phyloP scores from a whole-genome alignment of 2,888 invertebrate genomes.

The Hydroisotoma schaefferi region DNA sequence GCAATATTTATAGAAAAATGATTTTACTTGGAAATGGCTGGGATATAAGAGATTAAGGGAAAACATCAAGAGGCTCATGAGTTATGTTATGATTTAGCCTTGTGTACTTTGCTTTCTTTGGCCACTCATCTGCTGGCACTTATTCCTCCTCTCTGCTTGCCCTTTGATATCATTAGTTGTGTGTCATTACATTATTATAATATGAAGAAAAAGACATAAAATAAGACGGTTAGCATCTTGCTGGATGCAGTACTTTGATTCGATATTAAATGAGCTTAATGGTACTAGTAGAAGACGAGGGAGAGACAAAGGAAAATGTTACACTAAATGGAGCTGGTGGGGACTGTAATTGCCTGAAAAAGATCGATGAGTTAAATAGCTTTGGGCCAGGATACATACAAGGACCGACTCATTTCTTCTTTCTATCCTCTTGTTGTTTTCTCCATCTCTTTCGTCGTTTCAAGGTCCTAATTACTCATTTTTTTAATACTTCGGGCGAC shows the following conservation, averaged over 20 bases:
- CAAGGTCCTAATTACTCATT: constrained; percentile 32
- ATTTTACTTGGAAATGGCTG: background rate
- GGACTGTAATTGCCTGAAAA: constrained; percentile 41
- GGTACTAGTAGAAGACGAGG: constrained; percentile 1
- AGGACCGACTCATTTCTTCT: constrained; percentile 40
- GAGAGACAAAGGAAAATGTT: background rate
- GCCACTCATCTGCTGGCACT: constrained; percentile 5
- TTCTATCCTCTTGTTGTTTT: constrained; percentile 34
- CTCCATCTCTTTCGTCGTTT: constrained; percentile 16
- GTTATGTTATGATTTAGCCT: constrained; percentile 6
- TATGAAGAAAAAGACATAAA: constrained; percentile 8
- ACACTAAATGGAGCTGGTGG: constrained; percentile 19
- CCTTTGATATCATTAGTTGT: constrained; percentile 1
- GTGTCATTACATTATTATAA: constrained; percentile 13
- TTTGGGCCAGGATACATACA: constrained; percentile 35
- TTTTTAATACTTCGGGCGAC: constrained; percentile 31
- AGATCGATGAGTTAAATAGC: constrained; percentile 37
- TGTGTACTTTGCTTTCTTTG: background rate
- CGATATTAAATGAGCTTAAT: background rate
- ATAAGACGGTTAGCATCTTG: constrained; percentile 14
- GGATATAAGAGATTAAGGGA: background rate
- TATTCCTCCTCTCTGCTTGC: background rate
- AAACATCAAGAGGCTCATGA: constrained; percentile 3
- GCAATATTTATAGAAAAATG: background rate
- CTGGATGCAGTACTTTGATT: constrained; percentile 9